Base-by-base conservation (phyloP, 2,888 invertebrate species). In the Caenorhabditis sp. region DNA sequence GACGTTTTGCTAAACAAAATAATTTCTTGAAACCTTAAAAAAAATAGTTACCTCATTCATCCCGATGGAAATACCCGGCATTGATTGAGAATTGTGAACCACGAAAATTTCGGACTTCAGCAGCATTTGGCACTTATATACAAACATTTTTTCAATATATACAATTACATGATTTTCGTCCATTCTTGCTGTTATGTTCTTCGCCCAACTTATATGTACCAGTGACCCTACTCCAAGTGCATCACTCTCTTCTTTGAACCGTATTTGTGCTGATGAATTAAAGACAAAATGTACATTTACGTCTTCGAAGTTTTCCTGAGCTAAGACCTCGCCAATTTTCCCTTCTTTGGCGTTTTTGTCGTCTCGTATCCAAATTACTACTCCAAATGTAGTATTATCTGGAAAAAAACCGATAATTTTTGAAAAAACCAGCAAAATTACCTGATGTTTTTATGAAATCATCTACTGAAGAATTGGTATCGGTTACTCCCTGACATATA, bases 221-320 rank as follows among this genome's bases (percentile, higher is more conserved):
- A 65, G 43, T 4, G 72, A 72, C 7, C 72, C 72, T 10, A 68
- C 26, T 36, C 67, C 67, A 0, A 72, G 7, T 0, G 27, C 10
- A 50, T 65, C 65, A 21, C 23, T 36, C 14, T 62, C 43, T 3
- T 38, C 20, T 21, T 53, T 56, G 20, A 52, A 50, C 20, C 49
- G 20, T 2, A 67, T 53, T 14, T 7, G n/a, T 1, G 72, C 67
- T 12, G 62, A 12, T 21, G 43, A 61, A 7, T 67, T 52, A 31
- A 72, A 72, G 14, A 72, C 36, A 56, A 67, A 72, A 54, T 72
- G 72, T 1, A 72, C 21, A 12, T 49, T 59, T 1, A 49, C n/a
- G 21, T 72, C 73, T 14, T 65, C 63, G 21, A 69, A 69, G 4
- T 59, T 49, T 53, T 74, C 74, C 8, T 66, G 54, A 1, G 60